Percentiles rank a stretch among this genome's conserved stretches.
phyloP scores from a whole-genome alignment of 2,113 vertebrate species.

The Psilopogon haemacephalus region DNA sequence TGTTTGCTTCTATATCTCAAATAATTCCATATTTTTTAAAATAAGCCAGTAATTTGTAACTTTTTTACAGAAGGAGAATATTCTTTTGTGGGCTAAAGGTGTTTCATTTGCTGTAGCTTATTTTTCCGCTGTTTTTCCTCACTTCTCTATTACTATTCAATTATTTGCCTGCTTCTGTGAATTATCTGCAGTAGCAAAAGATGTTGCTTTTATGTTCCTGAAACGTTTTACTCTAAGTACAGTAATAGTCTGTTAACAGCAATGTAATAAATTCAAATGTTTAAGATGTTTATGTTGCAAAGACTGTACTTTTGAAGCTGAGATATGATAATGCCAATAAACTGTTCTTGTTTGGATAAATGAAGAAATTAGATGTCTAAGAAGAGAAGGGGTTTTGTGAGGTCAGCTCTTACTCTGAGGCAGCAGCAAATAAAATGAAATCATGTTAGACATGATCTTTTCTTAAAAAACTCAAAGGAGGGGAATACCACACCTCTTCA shows the following conservation, averaged over 20 bases:
- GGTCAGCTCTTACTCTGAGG: neutral
- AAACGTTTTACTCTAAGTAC: neutral
- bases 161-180: neutral
- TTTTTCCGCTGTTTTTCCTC: neutral
- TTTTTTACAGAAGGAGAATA: neutral
- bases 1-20: neutral
- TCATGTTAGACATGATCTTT: neutral
- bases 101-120: neutral
- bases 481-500: slow-evolving; percentile 27
- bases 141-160: neutral
- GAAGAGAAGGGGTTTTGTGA: neutral
- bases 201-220: neutral
- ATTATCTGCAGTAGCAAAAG: neutral
- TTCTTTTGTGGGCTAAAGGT: neutral
- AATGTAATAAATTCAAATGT: neutral
- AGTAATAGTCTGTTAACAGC: neutral
- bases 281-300: neutral
- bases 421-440: neutral
- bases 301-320: neutral
- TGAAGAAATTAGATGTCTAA: neutral
- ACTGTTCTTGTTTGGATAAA: neutral
- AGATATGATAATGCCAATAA: neutral
- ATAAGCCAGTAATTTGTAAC: neutral
- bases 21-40: neutral
- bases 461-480: neutral